A percentile compares a stretch with the other conserved stretches of the same genome.
Conservation (phyloP, 1,140 invertebrate species). For the Zaprionus tsacasi region DNA sequence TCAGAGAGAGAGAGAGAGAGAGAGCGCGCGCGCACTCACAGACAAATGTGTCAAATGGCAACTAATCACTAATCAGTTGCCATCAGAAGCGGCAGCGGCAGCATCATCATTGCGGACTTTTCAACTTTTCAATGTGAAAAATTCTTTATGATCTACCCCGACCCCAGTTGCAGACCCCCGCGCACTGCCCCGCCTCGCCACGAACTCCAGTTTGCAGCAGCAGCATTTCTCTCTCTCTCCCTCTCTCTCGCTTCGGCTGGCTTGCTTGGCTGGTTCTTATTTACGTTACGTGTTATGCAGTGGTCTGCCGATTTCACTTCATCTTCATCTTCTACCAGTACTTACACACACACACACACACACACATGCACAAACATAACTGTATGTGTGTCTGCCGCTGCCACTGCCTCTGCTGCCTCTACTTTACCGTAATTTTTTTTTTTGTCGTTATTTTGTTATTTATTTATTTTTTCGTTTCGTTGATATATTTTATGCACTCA, state of each 20-base stretch:
- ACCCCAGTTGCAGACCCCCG: neutral
- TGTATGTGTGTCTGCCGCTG: neutral
- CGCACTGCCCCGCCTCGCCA: neutral
- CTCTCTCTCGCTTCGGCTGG: constrained; percentile 27
- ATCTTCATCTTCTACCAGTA: constrained; percentile 18
- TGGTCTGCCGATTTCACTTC: constrained; percentile 65
- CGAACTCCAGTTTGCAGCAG: neutral
- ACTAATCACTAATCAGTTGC: constrained; percentile 76
- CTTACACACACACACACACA: neutral
- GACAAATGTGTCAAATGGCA: constrained; percentile 63
- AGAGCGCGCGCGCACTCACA: neutral
- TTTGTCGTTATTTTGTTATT: constrained; percentile 31
- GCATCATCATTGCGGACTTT: constrained; percentile 28
- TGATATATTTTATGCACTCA: constrained; percentile 38
- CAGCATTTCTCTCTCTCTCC: constrained; percentile 18
- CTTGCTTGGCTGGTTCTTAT: constrained; percentile 55
- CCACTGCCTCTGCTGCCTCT: neutral
- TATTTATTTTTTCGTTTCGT: constrained; percentile 40
- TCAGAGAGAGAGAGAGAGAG: neutral
- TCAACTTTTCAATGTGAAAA: constrained; percentile 46
- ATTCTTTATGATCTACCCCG: constrained; percentile 39
- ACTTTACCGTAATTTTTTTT: constrained; percentile 4
- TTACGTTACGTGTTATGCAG: constrained; percentile 67
- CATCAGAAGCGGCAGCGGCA: constrained; percentile 38
- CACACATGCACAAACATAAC: neutral